phyloP scores from a whole-genome alignment of 2,113 vertebrate species.

The Monarcha castaneiventris region DNA sequence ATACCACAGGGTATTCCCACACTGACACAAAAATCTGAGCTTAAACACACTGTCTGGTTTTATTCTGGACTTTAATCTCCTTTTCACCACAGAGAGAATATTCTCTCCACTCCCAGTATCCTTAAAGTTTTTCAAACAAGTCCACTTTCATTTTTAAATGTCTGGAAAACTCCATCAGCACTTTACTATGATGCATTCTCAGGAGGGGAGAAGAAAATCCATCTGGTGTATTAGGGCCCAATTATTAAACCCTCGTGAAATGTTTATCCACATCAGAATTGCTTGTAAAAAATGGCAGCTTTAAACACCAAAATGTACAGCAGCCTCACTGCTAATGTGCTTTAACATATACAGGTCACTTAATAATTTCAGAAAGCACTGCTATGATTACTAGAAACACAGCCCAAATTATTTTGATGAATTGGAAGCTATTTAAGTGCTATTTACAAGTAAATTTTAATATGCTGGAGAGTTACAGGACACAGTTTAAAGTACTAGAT shows the following conservation, averaged over 20 bases:
- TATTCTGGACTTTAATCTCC: background rate
- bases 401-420: slow-evolving; percentile 27
- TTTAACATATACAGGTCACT: background rate
- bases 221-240: background rate
- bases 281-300: slow-evolving; percentile 30
- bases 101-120: background rate
- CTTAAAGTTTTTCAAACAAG: background rate
- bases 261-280: slow-evolving; percentile 19
- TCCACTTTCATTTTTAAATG: background rate
- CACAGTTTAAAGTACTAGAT: background rate
- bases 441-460: background rate
- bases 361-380: background rate
- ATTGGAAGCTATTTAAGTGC: background rate
- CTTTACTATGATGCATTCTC: background rate
- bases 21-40: background rate
- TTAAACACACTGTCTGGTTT: background rate
- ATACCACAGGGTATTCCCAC: background rate
- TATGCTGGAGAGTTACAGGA: background rate
- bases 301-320: slow-evolving; percentile 12
- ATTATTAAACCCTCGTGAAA: background rate
- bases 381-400: background rate
- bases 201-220: background rate
- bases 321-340: background rate
- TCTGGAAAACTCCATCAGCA: background rate
- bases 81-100: background rate